These are phyloP conservation scores for Gorilla gorilla DNA, from an alignment of 2,113 vertebrate genomes.

Conservation along the genomic window DNA sequence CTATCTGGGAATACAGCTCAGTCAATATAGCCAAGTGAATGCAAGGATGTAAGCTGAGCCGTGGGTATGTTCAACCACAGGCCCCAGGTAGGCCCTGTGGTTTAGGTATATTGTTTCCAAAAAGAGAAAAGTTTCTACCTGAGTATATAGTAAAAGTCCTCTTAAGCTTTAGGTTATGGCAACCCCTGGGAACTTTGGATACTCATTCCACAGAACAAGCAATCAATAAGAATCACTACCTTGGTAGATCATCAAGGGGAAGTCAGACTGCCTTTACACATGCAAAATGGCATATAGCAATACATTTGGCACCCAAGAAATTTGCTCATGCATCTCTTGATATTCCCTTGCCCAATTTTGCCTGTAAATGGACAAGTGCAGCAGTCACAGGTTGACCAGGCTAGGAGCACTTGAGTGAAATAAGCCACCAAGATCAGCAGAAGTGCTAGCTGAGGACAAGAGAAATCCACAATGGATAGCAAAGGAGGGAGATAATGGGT, in stretches of 20 bases:
- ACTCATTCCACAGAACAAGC: background rate
- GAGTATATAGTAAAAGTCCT: background rate
- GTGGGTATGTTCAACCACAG: background rate
- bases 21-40: background rate
- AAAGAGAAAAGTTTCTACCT: background rate
- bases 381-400: background rate
- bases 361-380: background rate
- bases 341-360: background rate
- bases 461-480: background rate
- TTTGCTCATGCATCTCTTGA: background rate
- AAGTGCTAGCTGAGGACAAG: background rate
- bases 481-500: background rate
- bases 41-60: background rate
- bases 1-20: background rate
- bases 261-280: background rate
- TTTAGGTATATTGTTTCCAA: background rate
- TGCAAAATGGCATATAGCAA: background rate
- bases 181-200: background rate
- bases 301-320: background rate
- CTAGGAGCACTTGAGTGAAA: background rate
- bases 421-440: background rate
- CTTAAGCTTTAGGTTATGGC: background rate
- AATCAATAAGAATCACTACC: background rate
- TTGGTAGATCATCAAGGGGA: background rate
- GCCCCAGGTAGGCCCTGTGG: background rate